Base-by-base conservation (phyloP, 2,888 invertebrate species). In the Xanthorhoe designata region DNA sequence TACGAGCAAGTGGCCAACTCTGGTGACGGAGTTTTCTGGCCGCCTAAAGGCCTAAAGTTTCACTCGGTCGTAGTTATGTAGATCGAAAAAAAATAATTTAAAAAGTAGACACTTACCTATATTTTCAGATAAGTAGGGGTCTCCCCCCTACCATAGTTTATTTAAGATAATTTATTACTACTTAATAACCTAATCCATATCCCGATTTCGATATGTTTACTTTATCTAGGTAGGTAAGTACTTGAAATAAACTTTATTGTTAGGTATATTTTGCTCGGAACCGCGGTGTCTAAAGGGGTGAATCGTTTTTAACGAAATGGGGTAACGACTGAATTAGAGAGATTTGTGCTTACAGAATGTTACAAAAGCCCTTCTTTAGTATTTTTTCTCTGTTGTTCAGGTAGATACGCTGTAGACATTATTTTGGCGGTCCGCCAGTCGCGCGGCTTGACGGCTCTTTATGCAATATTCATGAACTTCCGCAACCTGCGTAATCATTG, bases 401-500 rank as follows among this genome's bases (percentile, higher is more conserved):
- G 58, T 54, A 42, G 51, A 47, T 60, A 45, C n/a, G 15, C 54
- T 60, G 63, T 64, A 47, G 64, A 61, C 57, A 65, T 72, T 59
- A 64, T 66, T 66, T 65, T 71, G 71, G 71, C 68, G 35, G 15
- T n/a, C 35, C 49, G 71, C 73, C 71, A 71, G 57, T 54, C 45
- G 61, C 54, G 51, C 51, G 54, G 52, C 59, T 61, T 71, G 51
- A 50, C 51, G 45, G 47, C 50, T 56, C 49, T 63, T 29, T 45
- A 57, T 59, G 42, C 54, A 68, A 65, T 65, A 65, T 68, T 62
- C 59, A 65, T 68, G 68, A 65, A 50, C 62, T 55, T 62, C 55
- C 59, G 45, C 49, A 59, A 61, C 60, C 67, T 61, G 54, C 64
- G 53, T 61, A 61, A 68, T 64, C 61, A 64, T 59, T 63, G 59